Percentiles rank a stretch among this genome's conserved stretches.
Evolutionary conservation across 92 coral and sea anemone genomes (phyloP).

Genomic region (Galaxea fascicularis): DNA sequence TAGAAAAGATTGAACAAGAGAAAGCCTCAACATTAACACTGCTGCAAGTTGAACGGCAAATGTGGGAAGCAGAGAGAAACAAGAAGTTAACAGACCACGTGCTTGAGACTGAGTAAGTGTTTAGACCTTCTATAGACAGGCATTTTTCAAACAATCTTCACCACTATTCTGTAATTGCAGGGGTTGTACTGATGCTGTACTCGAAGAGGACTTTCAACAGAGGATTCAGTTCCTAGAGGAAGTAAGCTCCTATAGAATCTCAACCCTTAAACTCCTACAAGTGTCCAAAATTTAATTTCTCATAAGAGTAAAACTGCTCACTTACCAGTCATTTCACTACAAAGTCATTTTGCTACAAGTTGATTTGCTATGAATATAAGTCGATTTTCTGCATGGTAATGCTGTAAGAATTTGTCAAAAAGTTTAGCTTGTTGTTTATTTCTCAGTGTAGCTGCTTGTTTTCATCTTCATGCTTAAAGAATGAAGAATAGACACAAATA

Average conservation of each 20-base stretch:
- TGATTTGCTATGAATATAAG: too few relatives aligned
- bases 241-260: conserved; percentile 1
- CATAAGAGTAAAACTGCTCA: too few relatives aligned
- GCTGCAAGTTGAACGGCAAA: conserved; percentile 85
- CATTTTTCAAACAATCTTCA: too few relatives aligned
- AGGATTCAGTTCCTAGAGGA: conserved; percentile 46
- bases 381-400: too few relatives aligned
- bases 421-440: too few relatives aligned
- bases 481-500: too few relatives aligned
- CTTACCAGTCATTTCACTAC: too few relatives aligned
- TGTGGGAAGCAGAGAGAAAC: conserved; percentile 86
- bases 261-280: background rate
- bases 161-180: background rate
- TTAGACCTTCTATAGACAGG: background rate
- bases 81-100: conserved; percentile 36
- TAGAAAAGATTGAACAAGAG: conserved; percentile 77
- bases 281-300: too few relatives aligned
- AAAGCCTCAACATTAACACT: conserved; percentile 73
- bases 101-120: conserved; percentile 70
- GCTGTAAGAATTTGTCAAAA: too few relatives aligned
- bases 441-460: too few relatives aligned
- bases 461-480: too few relatives aligned
- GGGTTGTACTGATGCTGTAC: conserved; percentile 37
- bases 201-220: conserved; percentile 55
- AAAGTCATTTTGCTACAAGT: too few relatives aligned